Conservation (phyloP, 1,140 invertebrate genomes). For the Ridgeia piscesae region DNA sequence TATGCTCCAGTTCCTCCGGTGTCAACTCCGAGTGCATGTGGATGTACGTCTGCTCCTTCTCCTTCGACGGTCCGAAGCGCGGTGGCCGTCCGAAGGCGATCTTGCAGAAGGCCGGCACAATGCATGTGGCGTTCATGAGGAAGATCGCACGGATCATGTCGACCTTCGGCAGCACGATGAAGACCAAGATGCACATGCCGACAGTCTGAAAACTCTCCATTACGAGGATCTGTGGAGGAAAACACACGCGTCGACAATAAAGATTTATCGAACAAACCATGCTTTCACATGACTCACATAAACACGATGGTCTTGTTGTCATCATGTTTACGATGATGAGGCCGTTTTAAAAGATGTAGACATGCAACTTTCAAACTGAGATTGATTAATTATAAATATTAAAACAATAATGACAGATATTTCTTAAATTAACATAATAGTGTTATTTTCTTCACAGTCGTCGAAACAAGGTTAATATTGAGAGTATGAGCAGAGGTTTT, state of each 20-base stretch:
- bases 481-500: too few relatives aligned
- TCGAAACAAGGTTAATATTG: too few relatives aligned
- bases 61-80: not conserved
- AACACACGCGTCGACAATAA: not conserved
- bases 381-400: not conserved
- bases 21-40: not conserved
- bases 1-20: not conserved
- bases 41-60: slow-evolving; percentile 8
- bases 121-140: slow-evolving; percentile 25
- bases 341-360: not conserved
- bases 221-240: slow-evolving; percentile 26
- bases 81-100: slow-evolving; percentile 16
- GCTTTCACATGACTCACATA: not conserved
- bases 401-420: not conserved
- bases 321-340: not conserved
- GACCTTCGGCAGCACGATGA: slow-evolving; percentile 30
- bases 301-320: not conserved
- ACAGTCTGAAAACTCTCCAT: slow-evolving; percentile 31
- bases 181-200: slow-evolving; percentile 29
- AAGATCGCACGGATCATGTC: slow-evolving; percentile 30
- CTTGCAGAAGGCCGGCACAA: slow-evolving; percentile 32
- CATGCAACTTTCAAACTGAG: not conserved
- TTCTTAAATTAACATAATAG: not conserved
- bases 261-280: not conserved
- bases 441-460: not conserved